Conservation (phyloP, 2,888 invertebrate genomes). For the Xylophagus ater region DNA sequence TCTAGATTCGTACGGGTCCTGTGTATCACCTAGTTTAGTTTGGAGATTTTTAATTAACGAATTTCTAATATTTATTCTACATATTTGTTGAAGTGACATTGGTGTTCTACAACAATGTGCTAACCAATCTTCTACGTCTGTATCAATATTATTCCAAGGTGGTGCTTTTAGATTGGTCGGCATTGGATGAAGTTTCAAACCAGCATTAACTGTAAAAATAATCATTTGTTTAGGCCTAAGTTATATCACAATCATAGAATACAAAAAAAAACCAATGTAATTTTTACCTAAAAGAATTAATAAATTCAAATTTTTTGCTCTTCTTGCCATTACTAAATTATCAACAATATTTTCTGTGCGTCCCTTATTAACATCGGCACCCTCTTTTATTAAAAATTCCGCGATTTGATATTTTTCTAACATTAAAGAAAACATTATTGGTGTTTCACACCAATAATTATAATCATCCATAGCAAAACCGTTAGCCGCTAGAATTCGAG, state of each 20-base stretch:
- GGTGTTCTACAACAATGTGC: conserved; percentile 24
- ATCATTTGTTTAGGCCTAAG: too few species aligned
- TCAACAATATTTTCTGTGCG: conserved; percentile 27
- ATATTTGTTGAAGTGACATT: conserved; percentile 27
- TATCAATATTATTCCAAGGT: conserved; percentile 13
- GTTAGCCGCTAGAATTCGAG: conserved; percentile 36
- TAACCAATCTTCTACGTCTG: conserved; percentile 20
- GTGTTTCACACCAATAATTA: conserved; percentile 56
- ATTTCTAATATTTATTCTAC: conserved; percentile 30
- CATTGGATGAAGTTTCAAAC: conserved; percentile 22
- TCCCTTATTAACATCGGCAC: conserved; percentile 29
- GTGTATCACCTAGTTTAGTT: conserved; percentile 24
- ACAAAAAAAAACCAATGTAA: background rate
- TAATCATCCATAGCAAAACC: conserved; percentile 50
- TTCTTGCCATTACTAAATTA: conserved; percentile 24
- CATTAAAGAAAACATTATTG: conserved; percentile 49
- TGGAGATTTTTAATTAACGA: conserved; percentile 24
- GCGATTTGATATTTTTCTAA: conserved; percentile 31
- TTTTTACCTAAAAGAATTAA: conserved; percentile 29
- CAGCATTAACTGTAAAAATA: conserved; percentile 31
- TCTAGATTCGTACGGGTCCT: conserved; percentile 25
- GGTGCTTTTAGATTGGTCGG: conserved; percentile 15
- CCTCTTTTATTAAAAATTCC: conserved; percentile 33
- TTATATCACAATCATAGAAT: background rate
- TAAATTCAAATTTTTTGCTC: conserved; percentile 24